These are phyloP conservation scores for Rhinopithecus roxellana DNA, from an alignment of 2,113 vertebrate species.

Conservation along the genomic window DNA sequence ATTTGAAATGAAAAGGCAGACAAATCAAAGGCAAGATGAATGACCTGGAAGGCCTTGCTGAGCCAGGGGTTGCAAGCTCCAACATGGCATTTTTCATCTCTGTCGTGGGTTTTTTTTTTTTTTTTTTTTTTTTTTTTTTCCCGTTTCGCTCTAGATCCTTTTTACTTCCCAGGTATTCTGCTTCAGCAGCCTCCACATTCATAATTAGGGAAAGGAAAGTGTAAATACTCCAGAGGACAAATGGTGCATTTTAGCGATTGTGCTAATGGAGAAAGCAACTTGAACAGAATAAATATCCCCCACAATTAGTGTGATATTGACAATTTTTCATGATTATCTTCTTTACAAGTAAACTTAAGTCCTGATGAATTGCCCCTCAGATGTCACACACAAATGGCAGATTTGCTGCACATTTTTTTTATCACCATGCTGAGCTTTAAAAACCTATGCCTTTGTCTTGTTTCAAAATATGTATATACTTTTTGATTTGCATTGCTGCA, in stretches of 20 bases:
- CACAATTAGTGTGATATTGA: conserved; percentile 82
- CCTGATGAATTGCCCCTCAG: conserved; percentile 76
- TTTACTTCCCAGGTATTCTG: conserved; percentile 45
- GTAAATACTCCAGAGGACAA: conserved; percentile 78
- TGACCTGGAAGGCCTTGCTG: not conserved
- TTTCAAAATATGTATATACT: conserved; percentile 84
- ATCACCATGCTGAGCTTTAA: conserved; percentile 80
- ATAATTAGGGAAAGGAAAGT: conserved; percentile 80
- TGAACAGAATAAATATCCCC: conserved; percentile 81
- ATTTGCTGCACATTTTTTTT: conserved; percentile 81
- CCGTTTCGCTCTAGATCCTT: conserved; percentile 67
- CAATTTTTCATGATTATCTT: conserved; percentile 78
- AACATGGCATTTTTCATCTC: conserved; percentile 55
- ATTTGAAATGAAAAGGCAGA: conserved; percentile 70
- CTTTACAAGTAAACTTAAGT: conserved; percentile 78
- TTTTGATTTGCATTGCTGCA: conserved; percentile 83
- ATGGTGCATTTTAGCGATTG: conserved; percentile 77
- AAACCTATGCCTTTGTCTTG: conserved; percentile 74
- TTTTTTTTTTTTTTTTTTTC: conserved; percentile 18
- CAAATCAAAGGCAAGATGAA: conserved; percentile 73
- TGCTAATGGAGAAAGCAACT: conserved; percentile 80
- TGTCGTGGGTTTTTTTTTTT: not conserved
- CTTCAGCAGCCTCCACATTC: conserved; percentile 70
- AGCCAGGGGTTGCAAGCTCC: conserved; percentile 11
- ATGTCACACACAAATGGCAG: conserved; percentile 77